phyloP scores from a whole-genome alignment of 2,888 invertebrate species.

The Drosophila multiciliata region DNA sequence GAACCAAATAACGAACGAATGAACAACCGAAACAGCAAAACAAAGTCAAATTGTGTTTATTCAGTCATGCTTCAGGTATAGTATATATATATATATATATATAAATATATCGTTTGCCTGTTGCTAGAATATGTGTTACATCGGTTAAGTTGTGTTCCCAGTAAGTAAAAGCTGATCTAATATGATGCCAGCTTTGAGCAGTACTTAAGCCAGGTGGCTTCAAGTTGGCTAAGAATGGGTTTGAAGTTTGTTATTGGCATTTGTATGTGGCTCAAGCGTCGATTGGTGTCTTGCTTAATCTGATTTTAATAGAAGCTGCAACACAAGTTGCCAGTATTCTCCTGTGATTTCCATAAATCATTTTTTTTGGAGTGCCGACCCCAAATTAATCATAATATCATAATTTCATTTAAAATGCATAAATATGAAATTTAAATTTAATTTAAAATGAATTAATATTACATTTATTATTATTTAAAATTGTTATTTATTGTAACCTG shows the following conservation, averaged over 20 bases:
- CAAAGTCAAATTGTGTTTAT: slow-evolving; percentile 76
- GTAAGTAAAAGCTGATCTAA: slow-evolving; percentile 44
- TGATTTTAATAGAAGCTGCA: background rate
- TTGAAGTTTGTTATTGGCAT: slow-evolving; percentile 4
- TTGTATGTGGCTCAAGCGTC: background rate
- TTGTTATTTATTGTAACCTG: background rate
- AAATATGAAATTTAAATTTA: too few relatives aligned
- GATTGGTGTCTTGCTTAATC: background rate
- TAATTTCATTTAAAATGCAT: background rate
- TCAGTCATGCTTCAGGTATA: slow-evolving; percentile 73
- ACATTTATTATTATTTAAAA: background rate
- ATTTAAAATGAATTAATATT: too few relatives aligned
- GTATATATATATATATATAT: background rate
- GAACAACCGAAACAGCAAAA: slow-evolving; percentile 67
- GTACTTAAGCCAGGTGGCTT: slow-evolving; percentile 14
- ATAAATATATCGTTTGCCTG: background rate
- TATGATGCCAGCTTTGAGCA: slow-evolving; percentile 20
- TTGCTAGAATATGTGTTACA: slow-evolving; percentile 34
- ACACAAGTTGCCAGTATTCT: background rate
- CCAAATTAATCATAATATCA: background rate
- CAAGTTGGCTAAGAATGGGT: background rate
- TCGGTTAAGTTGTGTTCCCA: slow-evolving; percentile 44
- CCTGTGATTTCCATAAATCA: background rate
- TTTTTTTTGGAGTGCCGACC: background rate
- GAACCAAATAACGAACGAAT: slow-evolving; percentile 10